A percentile compares a stretch with the other conserved stretches of the same genome.
These are phyloP conservation scores for Stenodera caucasica DNA, from an alignment of 2,888 invertebrate species.

Conservation along the genomic window DNA sequence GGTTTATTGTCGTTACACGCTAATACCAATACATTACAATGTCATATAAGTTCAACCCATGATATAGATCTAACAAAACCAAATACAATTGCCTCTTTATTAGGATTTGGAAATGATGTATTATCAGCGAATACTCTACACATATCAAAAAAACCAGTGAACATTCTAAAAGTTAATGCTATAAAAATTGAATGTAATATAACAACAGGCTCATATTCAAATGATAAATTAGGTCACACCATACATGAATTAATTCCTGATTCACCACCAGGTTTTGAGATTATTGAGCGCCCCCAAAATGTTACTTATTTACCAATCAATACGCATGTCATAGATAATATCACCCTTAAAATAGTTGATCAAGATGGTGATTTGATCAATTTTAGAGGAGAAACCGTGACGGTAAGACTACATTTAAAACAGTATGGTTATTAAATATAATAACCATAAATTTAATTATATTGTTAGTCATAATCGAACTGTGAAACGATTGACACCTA, in stretches of 20 bases:
- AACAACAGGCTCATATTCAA: conserved; percentile 32
- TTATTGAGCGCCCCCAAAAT: conserved; percentile 19
- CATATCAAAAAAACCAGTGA: neutral
- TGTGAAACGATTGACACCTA: neutral
- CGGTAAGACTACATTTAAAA: conserved; percentile 16
- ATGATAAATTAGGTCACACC: conserved; percentile 3
- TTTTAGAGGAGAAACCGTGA: conserved; percentile 14
- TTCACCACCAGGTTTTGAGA: conserved; percentile 23
- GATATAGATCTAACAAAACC: conserved; percentile 5
- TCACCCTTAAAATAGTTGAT: conserved; percentile 22
- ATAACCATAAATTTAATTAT: conserved; percentile 4
- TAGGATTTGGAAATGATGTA: neutral
- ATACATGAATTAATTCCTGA: conserved; percentile 20
- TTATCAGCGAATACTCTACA: neutral
- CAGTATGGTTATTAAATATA: conserved; percentile 7
- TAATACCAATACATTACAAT: conserved; percentile 14
- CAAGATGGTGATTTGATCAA: conserved; percentile 17
- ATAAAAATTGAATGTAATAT: conserved; percentile 39
- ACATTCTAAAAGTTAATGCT: conserved; percentile 33
- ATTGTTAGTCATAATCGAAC: neutral
- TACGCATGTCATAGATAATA: conserved; percentile 13
- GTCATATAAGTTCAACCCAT: conserved; percentile 5
- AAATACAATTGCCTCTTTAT: conserved; percentile 1
- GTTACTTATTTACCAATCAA: conserved; percentile 19
- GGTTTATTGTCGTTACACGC: neutral